A percentile compares a stretch with the other conserved stretches of the same genome.
phyloP scores from a whole-genome alignment of 2,113 vertebrate genomes.

The Tragelaphus buxtoni region DNA sequence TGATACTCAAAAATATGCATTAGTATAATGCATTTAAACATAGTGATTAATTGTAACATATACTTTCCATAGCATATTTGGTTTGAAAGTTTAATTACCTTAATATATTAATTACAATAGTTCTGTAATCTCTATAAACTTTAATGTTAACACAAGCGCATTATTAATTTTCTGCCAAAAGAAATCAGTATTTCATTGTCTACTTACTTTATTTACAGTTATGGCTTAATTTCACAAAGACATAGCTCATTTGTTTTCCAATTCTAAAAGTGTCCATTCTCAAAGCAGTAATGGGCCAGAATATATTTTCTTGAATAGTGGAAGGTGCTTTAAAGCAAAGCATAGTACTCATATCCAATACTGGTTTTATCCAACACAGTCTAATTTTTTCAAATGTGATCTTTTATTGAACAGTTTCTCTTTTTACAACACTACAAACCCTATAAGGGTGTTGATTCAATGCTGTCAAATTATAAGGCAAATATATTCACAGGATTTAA shows the following conservation, averaged over 20 bases:
- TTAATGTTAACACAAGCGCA: constrained; percentile 43
- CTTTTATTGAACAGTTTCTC: constrained; percentile 81
- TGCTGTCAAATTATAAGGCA: constrained; percentile 82
- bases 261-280: not conserved
- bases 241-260: constrained; percentile 45
- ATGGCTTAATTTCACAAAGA: constrained; percentile 56
- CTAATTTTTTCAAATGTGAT: constrained; percentile 78
- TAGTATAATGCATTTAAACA: not conserved
- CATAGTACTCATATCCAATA: constrained; percentile 59
- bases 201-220: constrained; percentile 23
- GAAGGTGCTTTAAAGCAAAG: constrained; percentile 68
- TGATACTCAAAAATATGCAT: not conserved
- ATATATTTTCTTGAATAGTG: constrained; percentile 58
- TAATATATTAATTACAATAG: constrained; percentile 25
- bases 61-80: not conserved
- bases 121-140: constrained; percentile 22
- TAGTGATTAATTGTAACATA: not conserved
- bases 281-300: constrained; percentile 18
- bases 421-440: constrained; percentile 80
- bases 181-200: not conserved
- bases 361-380: constrained; percentile 75
- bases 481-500: constrained; percentile 85
- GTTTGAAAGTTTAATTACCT: constrained; percentile 37
- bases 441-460: constrained; percentile 82
- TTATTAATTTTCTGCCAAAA: constrained; percentile 41